Percentiles rank a stretch among this genome's conserved stretches.
Evolutionary conservation across 2,888 invertebrate genomes (phyloP).

Genomic region (Tricholauxania praeusta): DNA sequence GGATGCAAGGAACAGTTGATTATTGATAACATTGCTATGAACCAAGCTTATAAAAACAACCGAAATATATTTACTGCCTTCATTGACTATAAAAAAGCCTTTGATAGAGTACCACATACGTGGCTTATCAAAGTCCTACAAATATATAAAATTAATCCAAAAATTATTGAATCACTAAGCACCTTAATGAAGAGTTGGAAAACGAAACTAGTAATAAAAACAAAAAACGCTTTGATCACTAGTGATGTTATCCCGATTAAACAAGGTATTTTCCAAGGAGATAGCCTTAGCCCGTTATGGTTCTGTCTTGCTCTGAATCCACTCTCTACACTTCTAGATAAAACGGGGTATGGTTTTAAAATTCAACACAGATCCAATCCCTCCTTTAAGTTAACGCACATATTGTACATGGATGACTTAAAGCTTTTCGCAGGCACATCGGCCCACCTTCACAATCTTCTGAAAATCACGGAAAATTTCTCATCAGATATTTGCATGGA

Average conservation of each 20-base stretch:
- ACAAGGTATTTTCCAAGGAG: conserved; percentile 20
- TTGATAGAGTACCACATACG: conserved; percentile 11
- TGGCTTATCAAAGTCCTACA: conserved; percentile 14
- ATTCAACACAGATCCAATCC: too few relatives aligned
- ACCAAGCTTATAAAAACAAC: conserved; percentile 14
- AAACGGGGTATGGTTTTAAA: too few relatives aligned
- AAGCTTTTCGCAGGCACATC: conserved; percentile 8
- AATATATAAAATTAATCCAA: conserved; percentile 28
- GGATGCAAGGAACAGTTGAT: neutral
- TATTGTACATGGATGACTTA: too few relatives aligned
- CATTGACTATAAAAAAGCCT: conserved; percentile 28
- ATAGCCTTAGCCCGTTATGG: too few relatives aligned
- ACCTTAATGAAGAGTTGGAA: conserved; percentile 22
- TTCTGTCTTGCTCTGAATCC: too few relatives aligned
- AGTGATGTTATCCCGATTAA: conserved; percentile 1
- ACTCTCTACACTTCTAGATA: too few relatives aligned
- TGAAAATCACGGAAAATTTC: neutral
- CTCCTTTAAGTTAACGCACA: too few relatives aligned
- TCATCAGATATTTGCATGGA: conserved; percentile 23
- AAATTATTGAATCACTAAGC: too few relatives aligned
- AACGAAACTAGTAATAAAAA: neutral
- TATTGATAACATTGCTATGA: neutral
- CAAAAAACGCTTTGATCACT: neutral
- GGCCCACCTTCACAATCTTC: neutral
- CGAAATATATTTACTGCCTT: conserved; percentile 13